These are phyloP conservation scores for Drosophila pegasa DNA, from an alignment of 2,888 invertebrate species.

Conservation along the genomic window DNA sequence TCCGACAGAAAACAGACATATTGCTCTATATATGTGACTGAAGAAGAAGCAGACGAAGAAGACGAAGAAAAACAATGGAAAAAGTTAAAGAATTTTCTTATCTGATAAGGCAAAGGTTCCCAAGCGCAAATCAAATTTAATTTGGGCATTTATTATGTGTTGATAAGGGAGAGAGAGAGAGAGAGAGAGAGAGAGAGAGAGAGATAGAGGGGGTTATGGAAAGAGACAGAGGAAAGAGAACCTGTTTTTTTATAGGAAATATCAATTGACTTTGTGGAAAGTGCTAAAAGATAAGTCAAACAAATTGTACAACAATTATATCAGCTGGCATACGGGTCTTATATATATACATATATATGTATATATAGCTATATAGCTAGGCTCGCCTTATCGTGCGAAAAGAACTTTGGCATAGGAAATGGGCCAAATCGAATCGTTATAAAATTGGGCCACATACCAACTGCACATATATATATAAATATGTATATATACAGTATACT, in stretches of 20 bases:
- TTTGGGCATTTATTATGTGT: conserved; percentile 6
- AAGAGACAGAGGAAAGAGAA: neutral
- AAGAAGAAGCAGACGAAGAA: neutral
- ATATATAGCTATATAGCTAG: neutral
- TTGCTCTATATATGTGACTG: neutral
- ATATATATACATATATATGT: neutral
- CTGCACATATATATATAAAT: conserved; percentile 1
- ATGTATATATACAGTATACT: too few relatives aligned
- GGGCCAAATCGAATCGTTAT: conserved; percentile 28
- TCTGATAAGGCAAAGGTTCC: neutral
- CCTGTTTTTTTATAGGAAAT: neutral
- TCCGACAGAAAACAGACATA: neutral
- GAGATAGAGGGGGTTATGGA: too few relatives aligned
- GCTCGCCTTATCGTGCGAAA: conserved; percentile 31
- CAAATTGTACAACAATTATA: conserved; percentile 4
- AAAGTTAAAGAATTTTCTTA: neutral
- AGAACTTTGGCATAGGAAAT: conserved; percentile 56
- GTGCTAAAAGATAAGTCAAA: neutral
- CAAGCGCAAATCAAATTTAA: conserved; percentile 9
- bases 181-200: neutral
- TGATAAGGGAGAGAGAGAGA: neutral
- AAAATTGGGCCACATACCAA: conserved; percentile 38
- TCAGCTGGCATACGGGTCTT: neutral
- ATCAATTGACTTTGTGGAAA: neutral
- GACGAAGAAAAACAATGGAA: neutral